Base-by-base conservation (phyloP, 2,888 invertebrate species). In the Microctonus brassicae region DNA sequence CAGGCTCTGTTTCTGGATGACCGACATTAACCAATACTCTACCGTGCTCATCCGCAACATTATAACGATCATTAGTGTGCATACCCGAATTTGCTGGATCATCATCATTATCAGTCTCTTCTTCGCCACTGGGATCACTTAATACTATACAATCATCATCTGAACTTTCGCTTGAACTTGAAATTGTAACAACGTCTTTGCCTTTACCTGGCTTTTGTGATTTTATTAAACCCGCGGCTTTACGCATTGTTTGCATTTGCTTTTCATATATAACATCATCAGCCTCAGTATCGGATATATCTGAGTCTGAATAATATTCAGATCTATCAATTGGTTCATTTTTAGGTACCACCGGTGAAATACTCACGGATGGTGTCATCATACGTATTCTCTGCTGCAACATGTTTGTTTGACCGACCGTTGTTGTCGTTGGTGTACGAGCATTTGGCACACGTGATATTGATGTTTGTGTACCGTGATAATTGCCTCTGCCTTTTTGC, bases 31-130 rank as follows among this genome's bases (percentile, higher is more conserved):
- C 94, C 74, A 77, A 53, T 13, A 98, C 97, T 24, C 97, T 90
- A 0, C 98, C 98, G 84, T 95, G 92, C 76, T 95, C 95, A 87
- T 98, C 97, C 0, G 96, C 95, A 77, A 94, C 90, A 88, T 98
- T 98, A 83, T 96, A 94, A 6, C 93, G 89, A 88, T 98, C 98
- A 84, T 97, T 97, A 5, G 97, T 96, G 86, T 98, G 98, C 88
- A 96, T 92, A 55, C 96, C 97, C 77, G 96, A 97, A 87, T 97
- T 97, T 76, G 94, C 92, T 1, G 95, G 94, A 89, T 98, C 98
- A 77, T 96, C 96, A 75, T 94, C 94, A 58, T 90, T 91, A 79
- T 94, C 94, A n/a, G 93, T 93, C 78, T 94, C 94, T 58, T 94
- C 93, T 26, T 92, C 93, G 75, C 94, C 93, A 81, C 93, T 94